phyloP scores from a whole-genome alignment of 2,797 vertebrate genomes.

The Phataginus tricuspis region DNA sequence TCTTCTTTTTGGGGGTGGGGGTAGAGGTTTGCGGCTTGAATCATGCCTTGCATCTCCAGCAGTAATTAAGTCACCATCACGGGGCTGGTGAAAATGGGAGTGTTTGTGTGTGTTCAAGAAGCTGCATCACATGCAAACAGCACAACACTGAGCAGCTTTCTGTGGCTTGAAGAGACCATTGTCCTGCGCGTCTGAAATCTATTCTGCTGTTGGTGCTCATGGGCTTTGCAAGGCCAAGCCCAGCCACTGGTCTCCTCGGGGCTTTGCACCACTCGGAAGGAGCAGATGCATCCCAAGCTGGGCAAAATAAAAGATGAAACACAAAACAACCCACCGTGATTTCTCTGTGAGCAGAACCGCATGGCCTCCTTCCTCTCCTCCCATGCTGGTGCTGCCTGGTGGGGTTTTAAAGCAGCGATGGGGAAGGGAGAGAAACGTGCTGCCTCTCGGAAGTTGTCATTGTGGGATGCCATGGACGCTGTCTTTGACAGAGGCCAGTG shows the following conservation, averaged over 20 bases:
- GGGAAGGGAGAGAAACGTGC: not conserved
- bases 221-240: slow-evolving; percentile 65
- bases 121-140: slow-evolving; percentile 42
- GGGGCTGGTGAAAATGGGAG: not conserved
- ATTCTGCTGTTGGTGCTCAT: slow-evolving; percentile 64
- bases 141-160: slow-evolving; percentile 61
- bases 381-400: not conserved
- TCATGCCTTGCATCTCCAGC: not conserved
- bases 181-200: slow-evolving; percentile 64
- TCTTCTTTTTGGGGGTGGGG: not conserved
- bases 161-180: slow-evolving; percentile 76
- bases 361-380: slow-evolving; percentile 38
- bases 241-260: not conserved
- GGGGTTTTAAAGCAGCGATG: no score
- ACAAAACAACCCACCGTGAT: not conserved
- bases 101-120: not conserved
- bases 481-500: not conserved
- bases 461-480: not conserved
- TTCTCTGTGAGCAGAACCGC: slow-evolving; percentile 57
- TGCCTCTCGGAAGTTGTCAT: not conserved
- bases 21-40: not conserved
- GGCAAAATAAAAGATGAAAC: slow-evolving; percentile 69
- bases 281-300: slow-evolving; percentile 46
- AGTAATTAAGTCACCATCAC: not conserved
- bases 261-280: slow-evolving; percentile 68